A percentile compares a stretch with the other conserved stretches of the same genome.
These are phyloP conservation scores for Etheostoma cragini DNA, from an alignment of 2,113 vertebrate species.

Conservation along the genomic window DNA sequence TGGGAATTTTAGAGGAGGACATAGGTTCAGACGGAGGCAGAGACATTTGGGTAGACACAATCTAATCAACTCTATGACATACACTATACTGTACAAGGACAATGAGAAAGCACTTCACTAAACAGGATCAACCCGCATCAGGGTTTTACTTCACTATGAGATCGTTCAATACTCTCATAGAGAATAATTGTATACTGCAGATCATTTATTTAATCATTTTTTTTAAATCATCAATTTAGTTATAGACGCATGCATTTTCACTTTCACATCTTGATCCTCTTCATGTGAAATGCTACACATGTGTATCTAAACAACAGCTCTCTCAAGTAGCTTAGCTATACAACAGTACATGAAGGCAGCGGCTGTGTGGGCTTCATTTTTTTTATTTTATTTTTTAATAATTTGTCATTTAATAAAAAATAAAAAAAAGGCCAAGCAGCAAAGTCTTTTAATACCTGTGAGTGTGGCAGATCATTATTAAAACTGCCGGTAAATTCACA, in stretches of 20 bases:
- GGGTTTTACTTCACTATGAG: constrained; percentile 8
- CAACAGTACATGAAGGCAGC: constrained; percentile 37
- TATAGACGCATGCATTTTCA: constrained; percentile 12
- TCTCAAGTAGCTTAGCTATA: constrained; percentile 1
- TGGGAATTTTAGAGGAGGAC: constrained; percentile 85
- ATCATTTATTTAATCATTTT: constrained; percentile 3
- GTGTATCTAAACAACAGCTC: constrained; percentile 45
- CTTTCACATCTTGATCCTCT: constrained; percentile 52
- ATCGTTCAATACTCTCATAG: not conserved
- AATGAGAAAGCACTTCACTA: constrained; percentile 70
- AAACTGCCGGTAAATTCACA: constrained; percentile 2
- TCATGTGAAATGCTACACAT: constrained; percentile 52
- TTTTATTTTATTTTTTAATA: not conserved
- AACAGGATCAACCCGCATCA: constrained; percentile 58
- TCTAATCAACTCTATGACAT: constrained; percentile 46
- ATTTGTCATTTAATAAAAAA: not conserved
- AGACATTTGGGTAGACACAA: constrained; percentile 53
- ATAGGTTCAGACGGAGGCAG: constrained; percentile 68
- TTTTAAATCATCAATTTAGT: not conserved
- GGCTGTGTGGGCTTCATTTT: constrained; percentile 33
- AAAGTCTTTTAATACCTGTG: constrained; percentile 23
- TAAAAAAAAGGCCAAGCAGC: constrained; percentile 32
- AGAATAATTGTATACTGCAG: not conserved
- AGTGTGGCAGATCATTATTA: constrained; percentile 13
- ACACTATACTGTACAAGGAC: constrained; percentile 45